Percentiles rank a stretch among this genome's conserved stretches.
Evolutionary conservation across 1,140 invertebrate species (phyloP).

Genomic region (Ceratitis capitata): DNA sequence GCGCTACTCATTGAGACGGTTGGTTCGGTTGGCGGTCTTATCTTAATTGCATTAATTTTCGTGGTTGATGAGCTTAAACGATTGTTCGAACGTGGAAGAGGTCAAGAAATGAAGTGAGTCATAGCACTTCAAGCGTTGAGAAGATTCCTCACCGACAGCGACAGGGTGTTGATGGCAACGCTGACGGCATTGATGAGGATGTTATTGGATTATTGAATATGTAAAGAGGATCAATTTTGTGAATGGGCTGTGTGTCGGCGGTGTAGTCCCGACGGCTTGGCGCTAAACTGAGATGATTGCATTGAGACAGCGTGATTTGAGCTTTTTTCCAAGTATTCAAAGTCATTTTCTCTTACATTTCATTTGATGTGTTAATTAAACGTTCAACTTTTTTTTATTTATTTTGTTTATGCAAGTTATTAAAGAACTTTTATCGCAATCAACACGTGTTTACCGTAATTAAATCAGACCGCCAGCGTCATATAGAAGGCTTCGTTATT

Average conservation of each 20-base stretch:
- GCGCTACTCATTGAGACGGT: not conserved
- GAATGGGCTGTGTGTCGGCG: not conserved
- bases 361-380: constrained; percentile 26
- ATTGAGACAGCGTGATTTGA: not conserved
- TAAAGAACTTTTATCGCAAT: not conserved
- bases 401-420: not conserved
- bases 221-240: not conserved
- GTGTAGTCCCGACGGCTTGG: not conserved
- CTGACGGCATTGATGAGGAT: constrained; percentile 24
- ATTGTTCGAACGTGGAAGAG: not conserved
- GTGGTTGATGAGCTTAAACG: not conserved
- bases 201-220: constrained; percentile 8
- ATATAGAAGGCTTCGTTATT: too few species aligned
- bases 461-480: not conserved
- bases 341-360: not conserved
- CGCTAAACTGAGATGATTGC: not conserved
- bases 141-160: not conserved
- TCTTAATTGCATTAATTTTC: not conserved
- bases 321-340: not conserved
- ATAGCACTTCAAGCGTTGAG: not conserved
- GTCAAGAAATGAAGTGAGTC: not conserved
- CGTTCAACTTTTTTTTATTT: not conserved
- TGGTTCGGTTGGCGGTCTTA: constrained; percentile 7
- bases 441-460: not conserved
- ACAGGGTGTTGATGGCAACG: not conserved